Base-by-base conservation (phyloP, 1,140 invertebrate species). In the Drosophila paulistorum region DNA sequence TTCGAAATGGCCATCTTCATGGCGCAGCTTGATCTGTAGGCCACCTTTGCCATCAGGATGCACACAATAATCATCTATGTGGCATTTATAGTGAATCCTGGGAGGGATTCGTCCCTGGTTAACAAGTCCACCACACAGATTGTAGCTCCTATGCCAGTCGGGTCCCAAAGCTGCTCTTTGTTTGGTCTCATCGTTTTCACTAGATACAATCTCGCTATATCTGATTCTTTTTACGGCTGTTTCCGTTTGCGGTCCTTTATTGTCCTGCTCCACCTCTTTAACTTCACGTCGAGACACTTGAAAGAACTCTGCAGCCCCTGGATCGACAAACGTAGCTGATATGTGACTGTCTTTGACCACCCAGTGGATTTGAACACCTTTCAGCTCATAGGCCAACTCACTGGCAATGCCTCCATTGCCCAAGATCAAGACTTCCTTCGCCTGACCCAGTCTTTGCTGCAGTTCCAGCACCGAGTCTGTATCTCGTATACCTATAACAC, bases 331-430 rank as follows among this genome's bases (percentile, higher is more conserved):
- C 10, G 97, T 97, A 20, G 97, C 95, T 7, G 96, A 96, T 81
- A 99, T 98, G 73, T 97, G 97, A 77, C 95, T 94, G 93, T 99
- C 97, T 92, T 97, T 98, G 10, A 99, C 96, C 0, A 96, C 95
- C 99, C 99, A 99, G 37, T 98, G 93, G 26, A 99, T 95, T 84
- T 98, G 95, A 62, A 98, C 94, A 20, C 95, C 95, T 91, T 95
- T 93, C 14, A 98, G 94, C 90, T 98, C 97, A 92, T 98, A 95
- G 68, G 98, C 96, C 77, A 99, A 93, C 94, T 99, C 98, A 62
- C 97, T 98, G 23, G 98, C 98, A 82, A 99, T 99, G 7, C 98
- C 98, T 39, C 98, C 98, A 94, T 99, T 99, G 23, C 98, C 98
- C 55, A 99, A 94, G 57, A 99, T 94, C 0, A 97, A 89, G 77